These are phyloP conservation scores for Ariopsis seemanni DNA, from an alignment of 2,113 vertebrate genomes.

Conservation along the genomic window DNA sequence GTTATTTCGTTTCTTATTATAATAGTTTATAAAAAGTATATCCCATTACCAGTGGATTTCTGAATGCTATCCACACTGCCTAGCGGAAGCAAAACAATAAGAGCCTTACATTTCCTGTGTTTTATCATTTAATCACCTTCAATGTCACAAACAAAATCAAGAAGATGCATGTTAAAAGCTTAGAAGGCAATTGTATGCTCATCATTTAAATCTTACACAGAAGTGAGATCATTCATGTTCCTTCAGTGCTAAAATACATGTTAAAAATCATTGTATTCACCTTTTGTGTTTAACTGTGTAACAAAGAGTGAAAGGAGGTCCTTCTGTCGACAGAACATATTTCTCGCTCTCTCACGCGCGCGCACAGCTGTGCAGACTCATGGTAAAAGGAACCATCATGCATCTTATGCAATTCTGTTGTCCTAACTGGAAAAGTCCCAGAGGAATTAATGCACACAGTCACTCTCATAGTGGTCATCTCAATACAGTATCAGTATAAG, in stretches of 20 bases:
- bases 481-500: background rate
- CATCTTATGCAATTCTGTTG: constrained; percentile 51
- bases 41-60: background rate
- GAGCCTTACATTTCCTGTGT: background rate
- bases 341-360: background rate
- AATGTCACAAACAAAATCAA: background rate
- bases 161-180: background rate
- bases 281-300: background rate
- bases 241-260: background rate
- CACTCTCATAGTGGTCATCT: background rate
- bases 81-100: background rate
- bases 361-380: constrained; percentile 55
- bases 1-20: background rate
- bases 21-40: background rate
- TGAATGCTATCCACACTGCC: background rate
- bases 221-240: background rate
- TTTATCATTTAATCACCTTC: background rate
- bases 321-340: background rate
- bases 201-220: background rate
- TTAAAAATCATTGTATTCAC: background rate
- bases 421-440: constrained; percentile 45
- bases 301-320: no score
- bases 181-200: background rate
- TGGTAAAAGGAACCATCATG: constrained; percentile 64
- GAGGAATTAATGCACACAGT: background rate